Conservation (phyloP, 2,113 vertebrate species). For the Gila orcuttii region DNA sequence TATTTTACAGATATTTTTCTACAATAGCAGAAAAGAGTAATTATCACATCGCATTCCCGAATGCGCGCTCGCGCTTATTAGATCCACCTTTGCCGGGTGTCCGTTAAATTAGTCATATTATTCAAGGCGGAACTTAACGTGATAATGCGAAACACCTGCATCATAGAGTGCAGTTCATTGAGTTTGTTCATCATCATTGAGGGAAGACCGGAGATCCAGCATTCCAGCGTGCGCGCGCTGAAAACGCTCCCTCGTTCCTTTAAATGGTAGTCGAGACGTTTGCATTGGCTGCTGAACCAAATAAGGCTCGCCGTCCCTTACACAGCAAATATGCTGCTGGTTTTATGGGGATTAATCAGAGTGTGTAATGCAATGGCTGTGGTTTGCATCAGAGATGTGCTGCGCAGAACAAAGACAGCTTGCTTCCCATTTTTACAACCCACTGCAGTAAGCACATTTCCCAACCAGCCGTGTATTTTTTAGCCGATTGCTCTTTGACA, state of each 20-base stretch:
- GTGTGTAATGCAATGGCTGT: conserved; percentile 41
- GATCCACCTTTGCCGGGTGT: background rate
- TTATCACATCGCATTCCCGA: background rate
- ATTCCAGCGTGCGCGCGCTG: conserved; percentile 43
- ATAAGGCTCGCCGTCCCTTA: conserved; percentile 64
- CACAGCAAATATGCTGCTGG: conserved; percentile 68
- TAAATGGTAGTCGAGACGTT: conserved; percentile 52
- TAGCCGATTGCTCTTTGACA: background rate
- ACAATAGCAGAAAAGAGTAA: background rate
- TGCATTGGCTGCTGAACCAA: conserved; percentile 59
- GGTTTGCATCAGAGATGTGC: conserved; percentile 20
- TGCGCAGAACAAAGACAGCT: conserved; percentile 48
- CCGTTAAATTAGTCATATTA: background rate
- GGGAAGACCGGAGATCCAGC: conserved; percentile 15
- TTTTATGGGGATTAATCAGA: conserved; percentile 59
- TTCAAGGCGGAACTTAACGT: background rate
- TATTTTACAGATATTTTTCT: background rate
- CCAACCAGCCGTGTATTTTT: background rate
- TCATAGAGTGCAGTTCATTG: background rate
- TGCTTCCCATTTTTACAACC: conserved; percentile 35
- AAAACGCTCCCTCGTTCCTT: conserved; percentile 50
- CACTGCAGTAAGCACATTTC: conserved; percentile 42
- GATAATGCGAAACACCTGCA: conserved; percentile 29
- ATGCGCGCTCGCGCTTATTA: background rate
- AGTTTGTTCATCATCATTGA: too few species aligned